Percentiles rank a stretch among this genome's conserved stretches.
Conservation (phyloP, 2,797 vertebrate genomes). For the Chaetodon trifasciatus region DNA sequence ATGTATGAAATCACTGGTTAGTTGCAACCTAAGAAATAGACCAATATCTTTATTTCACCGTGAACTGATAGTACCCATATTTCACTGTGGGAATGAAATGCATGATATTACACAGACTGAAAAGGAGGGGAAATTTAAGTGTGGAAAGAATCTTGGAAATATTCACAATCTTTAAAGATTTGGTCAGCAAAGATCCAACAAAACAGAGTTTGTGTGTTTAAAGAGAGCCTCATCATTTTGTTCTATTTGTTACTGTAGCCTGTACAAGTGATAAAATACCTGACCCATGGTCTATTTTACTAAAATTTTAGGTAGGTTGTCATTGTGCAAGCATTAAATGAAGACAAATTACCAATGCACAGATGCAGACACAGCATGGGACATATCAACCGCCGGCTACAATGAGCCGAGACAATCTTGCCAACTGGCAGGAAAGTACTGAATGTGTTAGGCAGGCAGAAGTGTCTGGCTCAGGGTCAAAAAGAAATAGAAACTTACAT, state of each 20-base stretch:
- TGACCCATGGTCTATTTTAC: not conserved
- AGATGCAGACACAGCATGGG: constrained; percentile 9
- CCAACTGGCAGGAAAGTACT: constrained; percentile 58
- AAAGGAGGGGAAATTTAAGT: not conserved
- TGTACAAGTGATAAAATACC: not conserved
- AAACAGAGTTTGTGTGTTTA: not conserved
- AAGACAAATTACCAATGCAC: constrained; percentile 50
- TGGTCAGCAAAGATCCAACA: not conserved
- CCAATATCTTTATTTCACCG: not conserved
- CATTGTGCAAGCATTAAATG: constrained; percentile 15
- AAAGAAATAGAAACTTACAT: constrained; percentile 31
- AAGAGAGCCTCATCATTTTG: not conserved
- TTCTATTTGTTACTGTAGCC: not conserved
- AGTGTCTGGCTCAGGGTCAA: constrained; percentile 29
- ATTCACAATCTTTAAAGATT: not conserved
- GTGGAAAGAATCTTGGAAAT: not conserved
- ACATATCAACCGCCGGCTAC: constrained; percentile 43
- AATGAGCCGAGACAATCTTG: constrained; percentile 33
- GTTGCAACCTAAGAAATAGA: not conserved
- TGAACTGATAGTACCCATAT: not conserved
- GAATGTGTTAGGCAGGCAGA: constrained; percentile 23
- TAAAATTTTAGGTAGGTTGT: not conserved
- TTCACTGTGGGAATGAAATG: not conserved
- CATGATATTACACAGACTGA: not conserved
- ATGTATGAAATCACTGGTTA: not conserved